Percentiles rank a stretch among this genome's conserved stretches.
Evolutionary conservation across 2,797 vertebrate genomes (phyloP).

Genomic region (Paguma larvata): DNA sequence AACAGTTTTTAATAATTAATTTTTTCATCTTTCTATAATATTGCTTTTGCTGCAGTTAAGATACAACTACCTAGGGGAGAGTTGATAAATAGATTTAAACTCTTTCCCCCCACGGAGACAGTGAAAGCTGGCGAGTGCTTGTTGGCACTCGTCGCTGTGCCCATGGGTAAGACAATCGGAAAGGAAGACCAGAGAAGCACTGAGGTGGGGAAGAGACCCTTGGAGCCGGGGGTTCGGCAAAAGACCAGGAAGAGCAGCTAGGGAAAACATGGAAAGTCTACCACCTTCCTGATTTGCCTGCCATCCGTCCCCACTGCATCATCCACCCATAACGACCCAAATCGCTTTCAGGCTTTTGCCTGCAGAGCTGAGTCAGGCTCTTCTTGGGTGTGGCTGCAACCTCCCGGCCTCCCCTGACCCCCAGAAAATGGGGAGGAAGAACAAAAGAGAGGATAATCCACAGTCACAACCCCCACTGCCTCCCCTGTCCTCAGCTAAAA

Average conservation of each 20-base stretch:
- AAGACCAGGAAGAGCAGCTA: background rate
- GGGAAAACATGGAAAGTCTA: background rate
- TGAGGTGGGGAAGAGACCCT: no score
- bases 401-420: background rate
- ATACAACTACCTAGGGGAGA: background rate
- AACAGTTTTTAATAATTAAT: background rate
- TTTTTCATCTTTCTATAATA: slow-evolving; percentile 1
- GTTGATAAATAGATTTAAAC: background rate
- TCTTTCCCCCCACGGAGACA: background rate
- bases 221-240: background rate
- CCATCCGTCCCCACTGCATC: background rate
- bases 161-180: background rate
- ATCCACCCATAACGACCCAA: background rate
- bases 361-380: background rate
- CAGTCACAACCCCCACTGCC: fast-evolving
- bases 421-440: background rate
- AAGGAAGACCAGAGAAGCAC: background rate
- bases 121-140: background rate
- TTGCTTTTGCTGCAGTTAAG: background rate
- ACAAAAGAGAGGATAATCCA: no score
- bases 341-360: background rate
- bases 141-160: background rate
- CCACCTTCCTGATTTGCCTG: background rate
- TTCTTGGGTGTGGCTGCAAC: background rate
- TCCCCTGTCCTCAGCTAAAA: fast-evolving